Percentiles rank a stretch among this genome's conserved stretches.
Conservation (phyloP, 2,113 vertebrate genomes). For the Miniopterus natalensis region DNA sequence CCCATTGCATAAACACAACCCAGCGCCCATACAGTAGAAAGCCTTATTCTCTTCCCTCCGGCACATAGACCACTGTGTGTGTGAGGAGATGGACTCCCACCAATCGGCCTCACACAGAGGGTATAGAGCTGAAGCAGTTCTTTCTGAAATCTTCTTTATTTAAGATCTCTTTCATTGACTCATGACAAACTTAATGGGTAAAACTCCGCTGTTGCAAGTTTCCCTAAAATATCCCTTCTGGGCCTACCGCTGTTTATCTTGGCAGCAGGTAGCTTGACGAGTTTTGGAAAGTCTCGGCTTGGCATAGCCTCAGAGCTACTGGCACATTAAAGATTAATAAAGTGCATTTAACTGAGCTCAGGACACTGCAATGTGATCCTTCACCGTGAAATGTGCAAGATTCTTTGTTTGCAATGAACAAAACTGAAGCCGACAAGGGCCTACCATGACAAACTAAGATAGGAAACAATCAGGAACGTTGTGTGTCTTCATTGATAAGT, state of each 20-base stretch:
- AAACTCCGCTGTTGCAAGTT: slow-evolving; percentile 78
- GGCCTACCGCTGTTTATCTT: slow-evolving; percentile 82
- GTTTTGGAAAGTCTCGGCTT: slow-evolving; percentile 77
- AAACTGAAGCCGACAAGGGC: slow-evolving; percentile 70
- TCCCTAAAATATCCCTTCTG: slow-evolving; percentile 81
- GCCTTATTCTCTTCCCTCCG: background rate
- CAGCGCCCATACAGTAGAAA: background rate
- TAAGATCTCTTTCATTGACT: slow-evolving; percentile 79
- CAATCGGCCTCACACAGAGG: background rate
- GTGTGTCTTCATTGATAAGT: slow-evolving; percentile 12
- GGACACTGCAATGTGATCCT: slow-evolving; percentile 76
- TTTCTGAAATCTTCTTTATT: slow-evolving; percentile 71
- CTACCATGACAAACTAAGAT: background rate
- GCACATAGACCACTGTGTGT: background rate
- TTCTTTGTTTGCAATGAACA: slow-evolving; percentile 77
- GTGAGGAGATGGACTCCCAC: background rate
- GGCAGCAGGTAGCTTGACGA: slow-evolving; percentile 75
- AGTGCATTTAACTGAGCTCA: slow-evolving; percentile 79
- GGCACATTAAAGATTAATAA: slow-evolving; percentile 84
- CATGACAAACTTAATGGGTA: slow-evolving; percentile 69
- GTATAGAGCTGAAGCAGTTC: slow-evolving; percentile 15
- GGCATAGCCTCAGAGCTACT: slow-evolving; percentile 81
- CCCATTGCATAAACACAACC: slow-evolving; percentile 32
- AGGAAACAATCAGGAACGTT: slow-evolving; percentile 62
- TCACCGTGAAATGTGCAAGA: slow-evolving; percentile 78